phyloP scores from a whole-genome alignment of 2,888 invertebrate species.

The Choristoneura rosaceana region DNA sequence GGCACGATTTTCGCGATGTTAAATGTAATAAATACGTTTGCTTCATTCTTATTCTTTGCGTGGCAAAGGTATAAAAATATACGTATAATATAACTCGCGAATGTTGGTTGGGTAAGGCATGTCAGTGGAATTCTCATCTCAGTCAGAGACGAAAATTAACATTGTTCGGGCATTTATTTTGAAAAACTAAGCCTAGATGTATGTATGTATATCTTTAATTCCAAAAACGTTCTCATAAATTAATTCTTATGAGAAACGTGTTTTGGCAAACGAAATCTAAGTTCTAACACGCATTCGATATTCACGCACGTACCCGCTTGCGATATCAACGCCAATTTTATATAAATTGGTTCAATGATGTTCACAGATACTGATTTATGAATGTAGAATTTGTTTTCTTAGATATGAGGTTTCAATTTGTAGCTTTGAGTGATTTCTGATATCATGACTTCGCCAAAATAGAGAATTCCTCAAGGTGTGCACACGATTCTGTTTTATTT shows the following conservation, averaged over 20 bases:
- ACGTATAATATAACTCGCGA: slow-evolving; percentile 13
- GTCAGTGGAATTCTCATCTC: neutral
- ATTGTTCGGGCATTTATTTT: neutral
- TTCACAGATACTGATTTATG: slow-evolving; percentile 12
- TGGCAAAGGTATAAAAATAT: slow-evolving; percentile 5
- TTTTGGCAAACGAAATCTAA: slow-evolving; percentile 6
- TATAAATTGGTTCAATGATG: slow-evolving; percentile 22
- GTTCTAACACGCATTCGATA: slow-evolving; percentile 6
- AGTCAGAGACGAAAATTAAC: neutral
- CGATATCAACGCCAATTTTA: slow-evolving; percentile 18
- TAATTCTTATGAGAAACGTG: slow-evolving; percentile 23
- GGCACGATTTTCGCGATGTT: slow-evolving; percentile 11
- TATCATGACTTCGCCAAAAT: neutral
- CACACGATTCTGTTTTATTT: slow-evolving; percentile 8
- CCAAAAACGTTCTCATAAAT: slow-evolving; percentile 16
- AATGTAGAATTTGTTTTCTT: slow-evolving; percentile 20
- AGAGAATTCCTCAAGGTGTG: neutral
- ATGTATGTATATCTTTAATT: neutral
- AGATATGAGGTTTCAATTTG: slow-evolving; percentile 17
- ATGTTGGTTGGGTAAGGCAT: neutral
- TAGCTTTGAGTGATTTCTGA: slow-evolving; percentile 17
- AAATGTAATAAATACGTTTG: slow-evolving; percentile 19
- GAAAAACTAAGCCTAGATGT: neutral
- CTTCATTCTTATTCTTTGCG: slow-evolving; percentile 26
- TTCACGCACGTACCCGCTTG: neutral